Evolutionary conservation across 2,113 vertebrate species (phyloP), one percentile per base, ranked within the genome.

Genomic region (Coregonus clupeaformis): DNA sequence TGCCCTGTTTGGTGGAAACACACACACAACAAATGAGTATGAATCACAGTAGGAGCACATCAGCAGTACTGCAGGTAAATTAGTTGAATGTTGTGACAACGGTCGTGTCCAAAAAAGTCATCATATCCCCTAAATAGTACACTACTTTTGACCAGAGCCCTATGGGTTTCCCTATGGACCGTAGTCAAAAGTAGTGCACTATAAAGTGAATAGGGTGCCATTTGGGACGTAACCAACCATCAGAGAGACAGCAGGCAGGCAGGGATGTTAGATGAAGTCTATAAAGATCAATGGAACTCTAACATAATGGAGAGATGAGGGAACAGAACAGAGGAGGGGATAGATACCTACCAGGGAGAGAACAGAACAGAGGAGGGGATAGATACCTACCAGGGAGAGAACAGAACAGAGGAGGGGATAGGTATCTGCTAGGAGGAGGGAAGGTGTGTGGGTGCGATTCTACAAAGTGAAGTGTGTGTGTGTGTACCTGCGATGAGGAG

Each of bases 401-500:
- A 27, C 27, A 27, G 27, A 27, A 27, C 27, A 27, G 27, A 27
- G 27, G 27, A 27, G 27, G 27, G 27, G 27, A 27, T 27, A 27
- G 27, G 27, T 27, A 27, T 2, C 27, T 27, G 27, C 27, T 27
- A 1, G 2, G 27, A 27, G 27, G 27, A 27, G 27, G 27, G 27
- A 27, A 27, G 27, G 27, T 27, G 27, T 1, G 27, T 27, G 27
- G 1, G 27, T 27, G 27, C n/a, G n/a, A n/a, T n/a, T n/a, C n/a
- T n/a, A n/a, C n/a, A n/a, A n/a, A n/a, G n/a, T n/a, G n/a, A n/a
- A n/a, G n/a, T n/a, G n/a, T 1, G 27, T 27, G 27, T 27, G 27
- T 27, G 27, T 27, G 27, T 27, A 98, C 97, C 97, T 95, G 98
- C 95, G 82, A 98, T 98, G 80, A 99, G 96, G 76, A 99, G 93